Conservation (phyloP, 2,113 vertebrate genomes). For the Oreocharis arfaki region DNA sequence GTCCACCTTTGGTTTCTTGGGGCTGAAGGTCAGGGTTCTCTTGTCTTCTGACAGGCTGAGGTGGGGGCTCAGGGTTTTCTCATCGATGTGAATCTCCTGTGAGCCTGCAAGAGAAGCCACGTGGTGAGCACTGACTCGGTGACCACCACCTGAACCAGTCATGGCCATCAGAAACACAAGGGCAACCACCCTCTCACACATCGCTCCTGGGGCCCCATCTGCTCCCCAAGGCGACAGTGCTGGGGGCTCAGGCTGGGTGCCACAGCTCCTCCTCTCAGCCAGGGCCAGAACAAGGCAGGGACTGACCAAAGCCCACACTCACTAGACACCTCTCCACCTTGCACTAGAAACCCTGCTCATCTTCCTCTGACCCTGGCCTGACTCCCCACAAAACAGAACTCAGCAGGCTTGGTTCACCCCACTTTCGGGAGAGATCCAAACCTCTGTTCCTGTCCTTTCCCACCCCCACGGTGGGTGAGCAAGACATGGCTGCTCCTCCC, state of each 20-base stretch:
- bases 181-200: neutral
- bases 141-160: neutral
- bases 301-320: neutral
- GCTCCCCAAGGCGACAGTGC: neutral
- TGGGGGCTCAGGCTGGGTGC: neutral
- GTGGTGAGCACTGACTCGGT: accelerated
- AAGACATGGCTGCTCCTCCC: neutral
- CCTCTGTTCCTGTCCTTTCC: neutral
- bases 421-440: neutral
- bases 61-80: conserved; percentile 82
- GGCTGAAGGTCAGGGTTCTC: conserved; percentile 80
- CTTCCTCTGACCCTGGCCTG: neutral
- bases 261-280: neutral
- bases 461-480: neutral
- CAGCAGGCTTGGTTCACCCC: neutral
- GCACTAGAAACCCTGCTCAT: neutral
- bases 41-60: conserved; percentile 80
- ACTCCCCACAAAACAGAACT: neutral
- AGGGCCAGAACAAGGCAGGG: neutral
- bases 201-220: accelerated
- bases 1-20: conserved; percentile 75
- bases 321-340: neutral
- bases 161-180: neutral
- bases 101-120: conserved; percentile 50
- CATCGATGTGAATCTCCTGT: conserved; percentile 75